Percentiles rank a stretch among this genome's conserved stretches.
phyloP scores from a whole-genome alignment of 2,888 invertebrate genomes.

The Napeogenes inachia region DNA sequence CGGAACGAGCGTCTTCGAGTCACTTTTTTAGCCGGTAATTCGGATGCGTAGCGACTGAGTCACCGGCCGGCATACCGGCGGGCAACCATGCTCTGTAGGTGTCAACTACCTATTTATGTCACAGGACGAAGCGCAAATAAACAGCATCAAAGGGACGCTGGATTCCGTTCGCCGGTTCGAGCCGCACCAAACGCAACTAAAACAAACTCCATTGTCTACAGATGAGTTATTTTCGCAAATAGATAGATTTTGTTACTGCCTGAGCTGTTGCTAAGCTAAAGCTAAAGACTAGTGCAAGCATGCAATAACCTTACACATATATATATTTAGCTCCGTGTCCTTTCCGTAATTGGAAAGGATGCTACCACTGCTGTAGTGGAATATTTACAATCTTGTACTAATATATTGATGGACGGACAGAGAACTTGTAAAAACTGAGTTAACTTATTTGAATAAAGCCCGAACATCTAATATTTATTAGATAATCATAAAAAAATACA shows the following conservation, averaged over 20 bases:
- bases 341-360: background rate
- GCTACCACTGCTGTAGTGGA: background rate
- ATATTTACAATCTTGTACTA: too few relatives aligned
- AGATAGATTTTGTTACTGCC: slow-evolving; percentile 43
- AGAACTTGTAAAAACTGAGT: too few relatives aligned
- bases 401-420: too few relatives aligned
- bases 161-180: slow-evolving; percentile 58
- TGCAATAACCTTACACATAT: background rate
- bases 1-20: slow-evolving; percentile 33
- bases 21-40: slow-evolving; percentile 56
- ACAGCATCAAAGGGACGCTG: slow-evolving; percentile 73
- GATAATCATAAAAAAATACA: too few relatives aligned
- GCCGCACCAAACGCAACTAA: slow-evolving; percentile 57
- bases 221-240: slow-evolving; percentile 73
- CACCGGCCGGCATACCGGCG: slow-evolving; percentile 60
- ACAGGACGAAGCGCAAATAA: slow-evolving; percentile 75
- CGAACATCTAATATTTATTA: too few relatives aligned
- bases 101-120: slow-evolving; percentile 76
- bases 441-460: too few relatives aligned
- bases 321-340: background rate
- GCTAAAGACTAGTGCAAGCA: background rate
- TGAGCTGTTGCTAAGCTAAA: slow-evolving; percentile 23
- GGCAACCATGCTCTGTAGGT: slow-evolving; percentile 65
- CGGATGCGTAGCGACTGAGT: slow-evolving; percentile 58
- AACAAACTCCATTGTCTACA: slow-evolving; percentile 73